Percentiles rank a stretch among this genome's conserved stretches.
These are phyloP conservation scores for Enteromius treurensis DNA, from an alignment of 2,797 vertebrate species.

Conservation along the genomic window DNA sequence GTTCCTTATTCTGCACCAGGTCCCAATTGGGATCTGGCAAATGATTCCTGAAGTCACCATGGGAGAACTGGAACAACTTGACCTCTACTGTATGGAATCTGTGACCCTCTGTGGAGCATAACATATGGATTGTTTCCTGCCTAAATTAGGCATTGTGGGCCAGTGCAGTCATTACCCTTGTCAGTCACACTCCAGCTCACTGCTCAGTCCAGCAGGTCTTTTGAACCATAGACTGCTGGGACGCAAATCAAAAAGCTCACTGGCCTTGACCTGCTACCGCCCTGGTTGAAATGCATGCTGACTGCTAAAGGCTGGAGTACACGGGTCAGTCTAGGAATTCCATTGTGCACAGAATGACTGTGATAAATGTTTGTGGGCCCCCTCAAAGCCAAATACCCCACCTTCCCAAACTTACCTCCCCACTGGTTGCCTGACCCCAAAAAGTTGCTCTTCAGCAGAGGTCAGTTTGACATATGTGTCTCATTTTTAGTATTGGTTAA, in stretches of 20 bases:
- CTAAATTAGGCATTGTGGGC: conserved; percentile 49
- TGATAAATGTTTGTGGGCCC: conserved; percentile 39
- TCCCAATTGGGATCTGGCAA: conserved; percentile 47
- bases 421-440: conserved; percentile 32
- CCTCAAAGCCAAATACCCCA: conserved; percentile 38
- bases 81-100: conserved; percentile 31
- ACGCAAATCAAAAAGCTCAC: conserved; percentile 68
- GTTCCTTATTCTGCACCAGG: conserved; percentile 64
- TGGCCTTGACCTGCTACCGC: conserved; percentile 67
- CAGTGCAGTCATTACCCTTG: conserved; percentile 38
- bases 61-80: conserved; percentile 43
- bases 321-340: conserved; percentile 24
- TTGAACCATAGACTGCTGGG: conserved; percentile 68
- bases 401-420: conserved; percentile 2
- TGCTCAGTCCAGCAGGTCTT: conserved; percentile 42
- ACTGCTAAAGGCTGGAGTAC: conserved; percentile 24
- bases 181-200: conserved; percentile 42
- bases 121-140: conserved; percentile 42
- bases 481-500: conserved; percentile 15
- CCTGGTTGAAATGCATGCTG: conserved; percentile 34
- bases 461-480: conserved; percentile 61
- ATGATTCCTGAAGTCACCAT: conserved; percentile 33
- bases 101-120: conserved; percentile 41
- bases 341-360: conserved; percentile 6
- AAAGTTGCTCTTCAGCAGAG: conserved; percentile 32